Evolutionary conservation across 2,888 invertebrate genomes (phyloP), one percentile per base, ranked within the genome.

Genomic region (Bombylius discolor): DNA sequence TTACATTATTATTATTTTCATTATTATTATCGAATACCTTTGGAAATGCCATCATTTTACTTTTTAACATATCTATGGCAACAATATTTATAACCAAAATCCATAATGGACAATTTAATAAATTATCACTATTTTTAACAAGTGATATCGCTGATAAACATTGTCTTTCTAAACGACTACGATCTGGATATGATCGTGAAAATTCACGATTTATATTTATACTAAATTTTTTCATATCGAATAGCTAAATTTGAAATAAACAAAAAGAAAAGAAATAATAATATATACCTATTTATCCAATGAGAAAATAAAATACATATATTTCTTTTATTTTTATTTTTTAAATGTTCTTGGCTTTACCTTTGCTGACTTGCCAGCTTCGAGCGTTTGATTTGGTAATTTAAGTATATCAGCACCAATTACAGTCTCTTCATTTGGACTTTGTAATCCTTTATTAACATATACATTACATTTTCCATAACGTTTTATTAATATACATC

Each of bases 61-160:
- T 81, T 70, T 83, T 84, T 62, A 89, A 77, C 81, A 85, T 84
- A 67, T 87, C 86, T 68, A 89, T 77, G 62, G 89, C 89, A 60
- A 85, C 83, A 53, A 89, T 79, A 70, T 88, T 89, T 64, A 89
- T 81, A 66, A 89, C 79, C 69, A 87, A 80, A 63, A 88, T 81
- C 89, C 89, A 89, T 57, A 86, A 81, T 33, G 88, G 87, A 60
- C 85, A 84, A 63, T 84, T 81, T 61, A 86, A 74, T 61, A 85
- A 74, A 65, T 85, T 82, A 34, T 76, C 73, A 63, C 82, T 82
- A 59, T 83, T 81, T 71, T 83, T 82, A 52, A 85, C 84, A 67
- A 89, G 81, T 49, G 83, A 81, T 49, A 89, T 78, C 58, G 84
- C 81, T 64, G 84, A 81, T 51, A 87, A 76, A 64, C 86, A 85